Base-by-base conservation (phyloP, 1,140 invertebrate genomes). In the Zophobas morio region DNA sequence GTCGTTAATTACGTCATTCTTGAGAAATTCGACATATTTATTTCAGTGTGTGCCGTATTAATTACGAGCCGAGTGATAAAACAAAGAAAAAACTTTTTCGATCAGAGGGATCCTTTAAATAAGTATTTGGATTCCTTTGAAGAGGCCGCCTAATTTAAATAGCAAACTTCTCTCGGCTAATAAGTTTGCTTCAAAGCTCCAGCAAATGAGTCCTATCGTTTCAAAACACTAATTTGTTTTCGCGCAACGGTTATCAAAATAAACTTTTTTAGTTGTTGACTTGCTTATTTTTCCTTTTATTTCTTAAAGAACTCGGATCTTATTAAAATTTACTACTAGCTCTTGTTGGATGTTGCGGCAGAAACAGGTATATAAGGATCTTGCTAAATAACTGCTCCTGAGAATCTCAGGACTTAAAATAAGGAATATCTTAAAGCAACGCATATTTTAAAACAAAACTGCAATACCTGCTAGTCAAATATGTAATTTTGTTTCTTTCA, bases 111-210 rank as follows among this genome's bases (percentile, higher is more conserved):
- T 66, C 39, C 60, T 66, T 42, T 66, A 51, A 72, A 72, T 54
- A 72, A 72, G 70, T 72, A 72, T 72, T 72, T 51, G 70, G 46
- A 72, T 72, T 72, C 46, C 70, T 72, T 72, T 72, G 70, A 72
- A 71, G 70, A 66, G 70, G 47, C 46, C 70, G 46, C 70, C 20
- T 72, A 72, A 72, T 72, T 72, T 72, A 72, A 72, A 72, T 72
- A 72, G 70, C 70, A 72, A 72, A 72, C 70, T 72, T 72, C 51
- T 72, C 47, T n/a, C 70, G 37, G 70, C 51, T 72, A 72, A 72
- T 72, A 72, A 72, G 70, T 72, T 72, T 36, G 46, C 66, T 54
- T 72, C 70, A 51, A 72, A 72, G 51, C 70, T 54, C 6, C 35
- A n/a, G 32, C 47, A 51, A 51, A 72, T 53, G 46, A 54, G 51